Evolutionary conservation across 1,140 invertebrate genomes (phyloP).

Genomic region (Dendroctonus valens): DNA sequence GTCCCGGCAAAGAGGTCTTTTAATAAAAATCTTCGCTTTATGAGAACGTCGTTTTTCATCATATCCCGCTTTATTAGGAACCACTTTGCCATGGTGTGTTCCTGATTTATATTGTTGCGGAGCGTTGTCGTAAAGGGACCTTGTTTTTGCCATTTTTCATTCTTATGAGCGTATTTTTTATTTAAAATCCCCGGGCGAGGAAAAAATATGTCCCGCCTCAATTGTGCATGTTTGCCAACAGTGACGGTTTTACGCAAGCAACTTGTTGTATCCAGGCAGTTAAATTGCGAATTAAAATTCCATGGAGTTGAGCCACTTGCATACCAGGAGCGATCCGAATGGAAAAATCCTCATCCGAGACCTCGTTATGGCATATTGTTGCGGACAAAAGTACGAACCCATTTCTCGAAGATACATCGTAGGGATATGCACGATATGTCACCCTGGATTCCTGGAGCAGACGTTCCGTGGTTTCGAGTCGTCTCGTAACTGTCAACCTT

Average conservation of each 20-base stretch:
- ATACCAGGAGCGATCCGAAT: no score
- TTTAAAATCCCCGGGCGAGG: conserved; percentile 14
- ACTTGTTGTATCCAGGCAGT: neutral
- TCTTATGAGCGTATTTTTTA: conserved; percentile 21
- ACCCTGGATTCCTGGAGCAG: conserved; percentile 20
- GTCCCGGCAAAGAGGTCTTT: conserved; percentile 3
- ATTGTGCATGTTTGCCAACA: no score
- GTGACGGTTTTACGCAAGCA: neutral
- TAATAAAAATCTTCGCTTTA: conserved; percentile 21
- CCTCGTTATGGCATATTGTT: conserved; percentile 13
- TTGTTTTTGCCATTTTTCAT: conserved; percentile 27
- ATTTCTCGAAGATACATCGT: conserved; percentile 15
- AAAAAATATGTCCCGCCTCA: neutral
- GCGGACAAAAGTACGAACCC: conserved; percentile 2
- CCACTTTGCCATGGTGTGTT: conserved; percentile 25
- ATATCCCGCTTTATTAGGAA: conserved; percentile 25
- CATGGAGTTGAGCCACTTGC: neutral
- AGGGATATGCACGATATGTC: conserved; percentile 21
- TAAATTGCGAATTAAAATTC: no score
- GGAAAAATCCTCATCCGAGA: neutral
- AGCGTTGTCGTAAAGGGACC: conserved; percentile 13
- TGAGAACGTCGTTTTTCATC: conserved; percentile 20
- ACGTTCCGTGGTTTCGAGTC: conserved; percentile 20
- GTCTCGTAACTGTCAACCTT: conserved; percentile 20
- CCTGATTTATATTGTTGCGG: conserved; percentile 27